Base-by-base conservation (phyloP, 2,113 vertebrate species). In the Myotis davidii region DNA sequence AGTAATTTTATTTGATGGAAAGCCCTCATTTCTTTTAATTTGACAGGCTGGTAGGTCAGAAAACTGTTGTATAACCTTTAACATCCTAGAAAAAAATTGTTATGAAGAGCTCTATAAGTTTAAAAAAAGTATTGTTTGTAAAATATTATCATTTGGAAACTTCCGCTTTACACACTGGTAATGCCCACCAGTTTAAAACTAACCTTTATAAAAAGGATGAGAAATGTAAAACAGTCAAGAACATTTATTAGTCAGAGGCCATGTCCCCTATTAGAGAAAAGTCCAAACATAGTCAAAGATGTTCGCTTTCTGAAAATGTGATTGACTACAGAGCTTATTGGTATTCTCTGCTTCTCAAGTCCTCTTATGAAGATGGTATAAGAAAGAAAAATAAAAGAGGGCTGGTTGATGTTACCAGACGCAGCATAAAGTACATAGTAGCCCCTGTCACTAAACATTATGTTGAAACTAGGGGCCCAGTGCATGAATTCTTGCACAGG, bases 1-100 rank as follows among this genome's bases (percentile, higher is more conserved):
- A 91, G 27, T 88, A 73, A 48, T 85, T 93, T 94, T 84, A 83
- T 54, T 96, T 96, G 88, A 79, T n/a, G 37, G 34, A 95, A 78
- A 76, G 65, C 59, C 5, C 73, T 23, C 34, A 90, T 84, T 88
- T 29, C 37, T 91, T 94, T 76, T 37, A 91, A 37, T 11, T 25
- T 54, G 12, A 69, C 8, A 81, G 52, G 2, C 9, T 54, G 52
- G 29, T 81, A 76, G 27, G 32, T 86, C 25, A 93, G n/a, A 85
- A 93, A 92, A 72, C 2, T 76, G 11, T 88, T 77, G 16, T 42
- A 76, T 64, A 37, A n/a, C 9, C 23, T n/a, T 42, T 6, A 74
- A 73, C 0, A 56, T n/a, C 37, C 34, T 59, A 85, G 64, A 45
- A n/a, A 89, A 29, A n/a, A 21, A 50, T 91, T 93, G 42, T 0